These are phyloP conservation scores for Brenthis daphne DNA, from an alignment of 2,888 invertebrate genomes.

Conservation along the genomic window DNA sequence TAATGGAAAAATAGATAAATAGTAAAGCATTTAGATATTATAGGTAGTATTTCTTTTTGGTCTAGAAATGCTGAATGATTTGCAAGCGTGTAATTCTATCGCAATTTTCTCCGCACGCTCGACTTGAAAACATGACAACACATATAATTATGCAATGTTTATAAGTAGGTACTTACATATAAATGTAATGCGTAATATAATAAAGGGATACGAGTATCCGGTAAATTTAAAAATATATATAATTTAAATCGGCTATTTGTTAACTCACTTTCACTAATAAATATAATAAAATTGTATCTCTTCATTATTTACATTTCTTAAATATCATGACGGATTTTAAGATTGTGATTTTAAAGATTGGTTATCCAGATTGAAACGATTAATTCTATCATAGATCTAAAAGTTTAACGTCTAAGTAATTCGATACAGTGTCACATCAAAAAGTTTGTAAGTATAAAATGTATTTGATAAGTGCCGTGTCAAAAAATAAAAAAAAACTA, in stretches of 20 bases:
- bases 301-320: no score
- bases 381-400: no score
- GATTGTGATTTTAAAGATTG: no score
- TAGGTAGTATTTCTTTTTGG: neutral
- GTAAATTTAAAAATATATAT: neutral
- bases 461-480: slow-evolving; percentile 1
- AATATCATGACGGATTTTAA: no score
- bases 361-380: no score
- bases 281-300: no score
- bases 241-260: neutral
- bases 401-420: no score
- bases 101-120: slow-evolving; percentile 20
- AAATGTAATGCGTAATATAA: neutral
- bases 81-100: slow-evolving; percentile 24
- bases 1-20: no score
- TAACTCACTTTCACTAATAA: neutral
- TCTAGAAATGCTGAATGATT: slow-evolving; percentile 18
- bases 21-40: neutral
- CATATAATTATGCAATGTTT: slow-evolving; percentile 21
- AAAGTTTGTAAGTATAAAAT: slow-evolving; percentile 4
- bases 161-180: slow-evolving; percentile 4
- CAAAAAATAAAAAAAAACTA: slow-evolving; percentile 15
- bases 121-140: slow-evolving; percentile 8
- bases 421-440: neutral
- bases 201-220: slow-evolving; percentile 10